Percentiles rank a stretch among this genome's conserved stretches.
Conservation (phyloP, 2,113 vertebrate species). For the Microtus richardsoni region DNA sequence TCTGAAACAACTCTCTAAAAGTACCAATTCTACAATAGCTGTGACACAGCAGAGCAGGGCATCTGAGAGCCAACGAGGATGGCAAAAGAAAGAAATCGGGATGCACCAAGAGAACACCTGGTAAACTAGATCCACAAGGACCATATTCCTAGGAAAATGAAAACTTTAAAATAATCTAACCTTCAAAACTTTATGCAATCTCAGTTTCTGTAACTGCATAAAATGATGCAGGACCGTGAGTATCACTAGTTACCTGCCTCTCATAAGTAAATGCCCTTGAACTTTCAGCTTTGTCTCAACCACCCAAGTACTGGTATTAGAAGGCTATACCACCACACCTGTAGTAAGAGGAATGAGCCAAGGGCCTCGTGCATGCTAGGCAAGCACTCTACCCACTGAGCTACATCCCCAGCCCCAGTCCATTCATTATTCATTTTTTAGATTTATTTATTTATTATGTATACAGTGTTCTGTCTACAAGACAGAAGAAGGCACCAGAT, state of each 20-base stretch:
- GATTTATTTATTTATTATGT: too few species aligned
- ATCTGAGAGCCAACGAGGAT: not conserved
- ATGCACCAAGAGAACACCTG: not conserved
- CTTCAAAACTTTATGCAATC: not conserved
- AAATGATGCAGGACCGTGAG: not conserved
- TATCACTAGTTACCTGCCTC: not conserved
- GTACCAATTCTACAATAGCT: not conserved
- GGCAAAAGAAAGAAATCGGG: not conserved
- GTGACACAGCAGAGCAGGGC: not conserved
- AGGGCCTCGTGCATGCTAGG: not conserved
- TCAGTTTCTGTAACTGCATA: not conserved
- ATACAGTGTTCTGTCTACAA: too few species aligned
- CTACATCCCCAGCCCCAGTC: not conserved
- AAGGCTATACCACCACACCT: not conserved
- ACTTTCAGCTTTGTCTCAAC: not conserved
- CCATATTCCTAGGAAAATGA: not conserved
- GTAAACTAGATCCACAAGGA: not conserved
- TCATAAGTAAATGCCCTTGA: not conserved
- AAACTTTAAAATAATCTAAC: constrained; percentile 47
- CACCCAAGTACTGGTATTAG: not conserved
- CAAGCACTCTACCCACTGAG: not conserved
- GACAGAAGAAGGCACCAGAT: too few species aligned
- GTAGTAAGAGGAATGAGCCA: not conserved
- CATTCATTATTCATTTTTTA: not conserved
- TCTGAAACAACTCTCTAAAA: not conserved